Conservation (phyloP, 2,888 invertebrate species). For the Vanessa cardui region DNA sequence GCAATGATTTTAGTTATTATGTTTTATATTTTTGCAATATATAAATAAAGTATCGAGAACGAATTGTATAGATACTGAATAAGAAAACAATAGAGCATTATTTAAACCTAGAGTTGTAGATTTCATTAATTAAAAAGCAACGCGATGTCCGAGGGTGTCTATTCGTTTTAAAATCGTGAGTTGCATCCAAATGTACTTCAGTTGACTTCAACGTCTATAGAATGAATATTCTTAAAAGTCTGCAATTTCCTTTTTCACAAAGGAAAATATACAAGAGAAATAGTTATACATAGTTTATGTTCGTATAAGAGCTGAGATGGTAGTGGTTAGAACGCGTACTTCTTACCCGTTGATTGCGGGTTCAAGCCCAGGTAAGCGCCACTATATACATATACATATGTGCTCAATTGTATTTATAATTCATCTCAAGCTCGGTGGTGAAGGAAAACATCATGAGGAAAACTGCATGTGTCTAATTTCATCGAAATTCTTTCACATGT, state of each 20-base stretch:
- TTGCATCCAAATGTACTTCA: constrained; percentile 38
- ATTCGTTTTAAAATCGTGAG: constrained; percentile 35
- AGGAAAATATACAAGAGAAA: constrained; percentile 9
- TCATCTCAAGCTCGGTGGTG: too few relatives aligned
- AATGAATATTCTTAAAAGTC: constrained; percentile 36
- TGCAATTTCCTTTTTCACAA: constrained; percentile 4
- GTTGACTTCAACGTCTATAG: constrained; percentile 38
- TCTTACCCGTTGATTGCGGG: too few relatives aligned
- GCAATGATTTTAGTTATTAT: too few relatives aligned
- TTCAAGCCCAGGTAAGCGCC: too few relatives aligned
- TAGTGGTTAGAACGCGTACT: too few relatives aligned
- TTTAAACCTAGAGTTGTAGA: constrained; percentile 26
- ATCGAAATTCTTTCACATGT: too few relatives aligned
- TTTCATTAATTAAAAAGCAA: constrained; percentile 42
- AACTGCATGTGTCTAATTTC: too few relatives aligned
- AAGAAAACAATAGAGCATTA: constrained; percentile 1
- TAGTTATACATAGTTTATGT: neutral
- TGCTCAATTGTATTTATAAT: too few relatives aligned
- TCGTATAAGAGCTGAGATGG: too few relatives aligned
- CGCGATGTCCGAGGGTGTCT: constrained; percentile 34
- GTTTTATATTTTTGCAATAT: too few relatives aligned
- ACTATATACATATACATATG: too few relatives aligned
- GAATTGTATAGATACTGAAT: neutral
- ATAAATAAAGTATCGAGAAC: neutral
- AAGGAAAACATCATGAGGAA: too few relatives aligned